Evolutionary conservation across 2,797 vertebrate genomes (phyloP).

Genomic region (Arnoldichthys spilopterus): DNA sequence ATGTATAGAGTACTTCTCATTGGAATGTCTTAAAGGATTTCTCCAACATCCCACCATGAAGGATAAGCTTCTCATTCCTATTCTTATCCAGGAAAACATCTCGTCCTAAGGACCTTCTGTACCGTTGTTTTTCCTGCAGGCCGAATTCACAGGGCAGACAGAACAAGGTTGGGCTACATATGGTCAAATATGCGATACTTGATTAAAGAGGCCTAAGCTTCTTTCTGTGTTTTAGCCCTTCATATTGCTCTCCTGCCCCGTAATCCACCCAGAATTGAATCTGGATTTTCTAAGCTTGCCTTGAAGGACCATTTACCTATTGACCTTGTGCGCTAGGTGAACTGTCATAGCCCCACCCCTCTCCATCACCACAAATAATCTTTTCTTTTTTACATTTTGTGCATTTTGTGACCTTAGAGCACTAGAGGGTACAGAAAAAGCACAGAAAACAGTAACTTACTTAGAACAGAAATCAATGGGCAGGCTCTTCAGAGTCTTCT

Average conservation of each 20-base stretch:
- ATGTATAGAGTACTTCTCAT: neutral
- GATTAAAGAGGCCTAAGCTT: constrained; percentile 35
- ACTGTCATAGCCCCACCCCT: neutral
- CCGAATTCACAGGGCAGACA: neutral
- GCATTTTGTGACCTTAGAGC: too few species aligned
- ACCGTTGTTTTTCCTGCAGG: neutral
- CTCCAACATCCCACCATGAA: neutral
- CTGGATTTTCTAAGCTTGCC: neutral
- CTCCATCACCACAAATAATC: neutral
- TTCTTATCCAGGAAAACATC: constrained; percentile 7
- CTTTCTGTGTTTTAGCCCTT: neutral
- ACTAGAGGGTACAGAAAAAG: too few species aligned
- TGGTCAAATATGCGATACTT: neutral
- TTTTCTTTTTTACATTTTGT: neutral
- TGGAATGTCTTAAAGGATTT: neutral
- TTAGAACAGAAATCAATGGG: too few species aligned
- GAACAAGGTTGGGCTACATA: neutral
- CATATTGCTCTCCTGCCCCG: neutral
- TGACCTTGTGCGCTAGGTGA: neutral
- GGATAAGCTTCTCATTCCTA: neutral
- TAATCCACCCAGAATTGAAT: constrained; percentile 20
- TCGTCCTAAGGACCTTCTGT: neutral
- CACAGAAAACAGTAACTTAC: too few species aligned
- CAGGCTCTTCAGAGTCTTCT: too few species aligned
- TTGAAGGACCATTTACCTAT: neutral